These are phyloP conservation scores for Ichneumon xanthorius DNA, from an alignment of 2,888 invertebrate genomes.

Conservation along the genomic window DNA sequence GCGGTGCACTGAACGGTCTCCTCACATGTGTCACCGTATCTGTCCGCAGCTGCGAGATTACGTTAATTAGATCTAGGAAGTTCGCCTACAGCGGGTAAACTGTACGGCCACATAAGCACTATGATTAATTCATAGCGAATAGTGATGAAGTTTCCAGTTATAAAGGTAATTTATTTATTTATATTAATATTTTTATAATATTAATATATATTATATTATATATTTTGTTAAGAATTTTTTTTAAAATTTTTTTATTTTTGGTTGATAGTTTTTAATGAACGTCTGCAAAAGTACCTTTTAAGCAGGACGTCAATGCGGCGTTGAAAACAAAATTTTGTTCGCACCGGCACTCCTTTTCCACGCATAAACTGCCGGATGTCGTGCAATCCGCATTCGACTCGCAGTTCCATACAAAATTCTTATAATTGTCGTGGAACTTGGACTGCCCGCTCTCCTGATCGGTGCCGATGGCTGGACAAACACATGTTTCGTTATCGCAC, in stretches of 20 bases:
- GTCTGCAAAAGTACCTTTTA: slow-evolving; percentile 69
- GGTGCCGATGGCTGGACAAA: slow-evolving; percentile 7
- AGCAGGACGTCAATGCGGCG: slow-evolving; percentile 72
- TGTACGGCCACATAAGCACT: not conserved
- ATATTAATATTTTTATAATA: no score
- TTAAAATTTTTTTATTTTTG: no score
- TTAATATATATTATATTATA: no score
- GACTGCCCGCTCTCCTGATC: not conserved
- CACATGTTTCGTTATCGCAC: not conserved
- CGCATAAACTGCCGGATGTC: slow-evolving; percentile 69
- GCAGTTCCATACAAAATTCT: slow-evolving; percentile 66
- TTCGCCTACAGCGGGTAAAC: not conserved
- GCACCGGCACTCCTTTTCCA: slow-evolving; percentile 72
- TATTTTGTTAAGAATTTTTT: not conserved
- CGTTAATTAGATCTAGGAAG: slow-evolving; percentile 3
- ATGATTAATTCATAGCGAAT: not conserved
- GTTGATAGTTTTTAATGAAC: not conserved
- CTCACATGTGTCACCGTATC: slow-evolving; percentile 72
- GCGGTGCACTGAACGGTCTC: slow-evolving; percentile 76
- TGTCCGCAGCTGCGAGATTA: slow-evolving; percentile 70
- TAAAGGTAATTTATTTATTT: not conserved
- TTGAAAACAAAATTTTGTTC: slow-evolving; percentile 69
- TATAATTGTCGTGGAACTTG: not conserved
- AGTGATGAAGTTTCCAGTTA: not conserved
- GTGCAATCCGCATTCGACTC: slow-evolving; percentile 67